Evolutionary conservation across 2,888 invertebrate genomes (phyloP).

Genomic region (Hyalella azteca): DNA sequence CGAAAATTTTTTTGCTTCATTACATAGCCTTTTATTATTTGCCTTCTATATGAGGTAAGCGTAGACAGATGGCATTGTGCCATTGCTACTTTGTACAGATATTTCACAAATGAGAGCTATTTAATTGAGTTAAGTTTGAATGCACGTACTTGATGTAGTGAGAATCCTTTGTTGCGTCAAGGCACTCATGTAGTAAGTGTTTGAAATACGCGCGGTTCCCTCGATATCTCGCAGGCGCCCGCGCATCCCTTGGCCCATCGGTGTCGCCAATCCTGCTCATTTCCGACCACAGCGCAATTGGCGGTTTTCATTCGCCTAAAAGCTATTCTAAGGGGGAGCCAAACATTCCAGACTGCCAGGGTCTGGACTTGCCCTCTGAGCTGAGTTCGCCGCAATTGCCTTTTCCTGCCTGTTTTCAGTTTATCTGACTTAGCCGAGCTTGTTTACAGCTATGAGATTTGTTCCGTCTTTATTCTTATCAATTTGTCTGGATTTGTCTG

Average conservation of each 20-base stretch:
- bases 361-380: conserved; percentile 4
- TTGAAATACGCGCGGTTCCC: conserved; percentile 13
- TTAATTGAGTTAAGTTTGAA: background rate
- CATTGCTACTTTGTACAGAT: background rate
- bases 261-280: conserved; percentile 35
- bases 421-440: background rate
- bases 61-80: background rate
- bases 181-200: background rate
- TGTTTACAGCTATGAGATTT: too few relatives aligned
- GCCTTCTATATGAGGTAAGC: too few relatives aligned
- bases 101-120: background rate
- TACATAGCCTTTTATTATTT: background rate
- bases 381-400: background rate
- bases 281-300: conserved; percentile 38
- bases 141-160: background rate
- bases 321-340: conserved; percentile 33
- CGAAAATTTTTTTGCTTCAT: background rate
- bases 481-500: too few relatives aligned
- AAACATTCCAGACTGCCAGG: conserved; percentile 17
- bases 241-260: conserved; percentile 17
- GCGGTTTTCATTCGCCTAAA: conserved; percentile 40
- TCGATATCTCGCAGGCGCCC: background rate
- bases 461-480: too few relatives aligned
- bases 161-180: background rate
- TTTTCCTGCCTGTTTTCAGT: background rate